Percentiles rank a stretch among this genome's conserved stretches.
These are phyloP conservation scores for Coelopa pilipes DNA, from an alignment of 2,888 invertebrate species.

Conservation along the genomic window DNA sequence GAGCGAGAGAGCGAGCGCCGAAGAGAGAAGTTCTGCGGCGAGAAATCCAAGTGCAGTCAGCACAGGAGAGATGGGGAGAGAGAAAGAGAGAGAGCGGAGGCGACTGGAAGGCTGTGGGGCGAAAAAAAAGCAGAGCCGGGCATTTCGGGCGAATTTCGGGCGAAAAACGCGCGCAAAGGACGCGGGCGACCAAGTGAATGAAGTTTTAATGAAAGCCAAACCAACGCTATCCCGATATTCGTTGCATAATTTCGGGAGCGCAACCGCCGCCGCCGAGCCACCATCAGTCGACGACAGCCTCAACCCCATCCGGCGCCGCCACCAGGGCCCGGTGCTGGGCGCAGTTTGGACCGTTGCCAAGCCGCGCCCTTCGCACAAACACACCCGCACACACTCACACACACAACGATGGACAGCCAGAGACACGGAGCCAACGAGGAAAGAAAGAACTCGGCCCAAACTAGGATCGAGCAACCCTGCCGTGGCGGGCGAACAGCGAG, in stretches of 20 bases:
- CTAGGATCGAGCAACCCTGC: slow-evolving; percentile 6
- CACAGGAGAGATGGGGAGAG: neutral
- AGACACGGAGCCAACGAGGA: too few relatives aligned
- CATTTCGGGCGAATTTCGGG: neutral
- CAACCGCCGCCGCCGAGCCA: too few relatives aligned
- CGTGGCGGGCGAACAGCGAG: neutral
- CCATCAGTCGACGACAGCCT: too few relatives aligned
- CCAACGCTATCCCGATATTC: neutral
- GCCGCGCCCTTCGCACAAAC: slow-evolving; percentile 33
- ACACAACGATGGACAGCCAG: neutral
- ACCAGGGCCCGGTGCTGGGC: neutral
- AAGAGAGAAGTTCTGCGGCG: neutral
- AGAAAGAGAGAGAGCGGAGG: neutral
- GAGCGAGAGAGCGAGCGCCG: neutral
- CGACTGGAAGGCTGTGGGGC: slow-evolving; percentile 2
- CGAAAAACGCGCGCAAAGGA: neutral
- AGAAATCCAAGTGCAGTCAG: neutral
- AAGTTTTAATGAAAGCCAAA: neutral
- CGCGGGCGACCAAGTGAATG: neutral
- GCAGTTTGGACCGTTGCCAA: slow-evolving; percentile 34
- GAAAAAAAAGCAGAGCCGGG: slow-evolving; percentile 11
- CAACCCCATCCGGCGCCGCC: too few relatives aligned
- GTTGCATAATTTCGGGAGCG: slow-evolving; percentile 22
- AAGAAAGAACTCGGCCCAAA: too few relatives aligned
- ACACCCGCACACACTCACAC: neutral